phyloP scores from a whole-genome alignment of 1,140 invertebrate species.

The Megathymus violae region DNA sequence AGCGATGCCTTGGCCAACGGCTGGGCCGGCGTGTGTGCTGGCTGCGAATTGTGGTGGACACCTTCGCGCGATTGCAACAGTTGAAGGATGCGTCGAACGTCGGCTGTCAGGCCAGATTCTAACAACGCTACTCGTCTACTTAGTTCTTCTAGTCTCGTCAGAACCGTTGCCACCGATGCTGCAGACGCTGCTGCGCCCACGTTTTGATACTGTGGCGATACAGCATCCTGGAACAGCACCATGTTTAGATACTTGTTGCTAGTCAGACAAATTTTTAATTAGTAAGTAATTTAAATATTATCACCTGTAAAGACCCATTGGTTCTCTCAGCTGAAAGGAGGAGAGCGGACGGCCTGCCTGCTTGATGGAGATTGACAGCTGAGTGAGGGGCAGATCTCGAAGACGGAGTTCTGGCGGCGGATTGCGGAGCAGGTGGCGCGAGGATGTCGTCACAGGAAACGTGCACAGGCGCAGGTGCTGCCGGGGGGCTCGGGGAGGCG shows the following conservation, averaged over 20 bases:
- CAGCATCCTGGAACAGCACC: constrained; percentile 53
- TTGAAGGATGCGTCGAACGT: constrained; percentile 87
- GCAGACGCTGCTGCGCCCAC: constrained; percentile 60
- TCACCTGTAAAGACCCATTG: constrained; percentile 55
- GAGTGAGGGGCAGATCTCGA: constrained; percentile 79
- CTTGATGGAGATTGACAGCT: constrained; percentile 75
- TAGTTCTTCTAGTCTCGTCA: constrained; percentile 86
- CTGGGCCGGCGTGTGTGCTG: constrained; percentile 65
- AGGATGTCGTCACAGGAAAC: constrained; percentile 77
- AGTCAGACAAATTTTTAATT: too few species aligned
- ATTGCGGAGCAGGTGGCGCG: constrained; percentile 53
- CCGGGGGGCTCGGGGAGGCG: constrained; percentile 71
- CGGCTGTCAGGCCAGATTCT: constrained; percentile 86
- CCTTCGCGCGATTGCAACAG: constrained; percentile 86
- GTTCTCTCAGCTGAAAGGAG: constrained; percentile 58
- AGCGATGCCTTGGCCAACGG: constrained; percentile 74
- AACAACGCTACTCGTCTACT: constrained; percentile 85
- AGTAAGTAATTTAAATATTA: neutral
- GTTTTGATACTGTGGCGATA: constrained; percentile 79
- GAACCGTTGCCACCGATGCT: constrained; percentile 65
- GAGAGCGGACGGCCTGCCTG: constrained; percentile 64
- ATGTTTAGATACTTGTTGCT: too few species aligned
- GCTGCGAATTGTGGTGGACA: constrained; percentile 70
- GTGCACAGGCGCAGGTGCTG: constrained; percentile 64
- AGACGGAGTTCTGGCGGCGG: constrained; percentile 61